A percentile compares a stretch with the other conserved stretches of the same genome.
These are phyloP conservation scores for Oncorhynchus mykiss DNA, from an alignment of 2,113 vertebrate genomes.

Conservation along the genomic window DNA sequence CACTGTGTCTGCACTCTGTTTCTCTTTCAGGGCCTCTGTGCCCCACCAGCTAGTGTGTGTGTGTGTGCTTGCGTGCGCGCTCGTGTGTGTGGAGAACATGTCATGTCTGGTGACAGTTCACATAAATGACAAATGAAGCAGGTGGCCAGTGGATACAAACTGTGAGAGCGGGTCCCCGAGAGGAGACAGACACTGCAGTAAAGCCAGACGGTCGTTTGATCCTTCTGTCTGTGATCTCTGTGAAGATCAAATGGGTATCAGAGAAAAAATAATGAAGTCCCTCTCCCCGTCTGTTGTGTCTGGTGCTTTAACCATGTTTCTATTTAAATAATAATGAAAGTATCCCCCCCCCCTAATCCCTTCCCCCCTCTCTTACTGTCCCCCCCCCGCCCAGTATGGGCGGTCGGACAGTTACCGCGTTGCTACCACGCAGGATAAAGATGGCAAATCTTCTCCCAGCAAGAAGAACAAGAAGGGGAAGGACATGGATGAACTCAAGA, in stretches of 20 bases:
- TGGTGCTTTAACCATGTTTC: not conserved
- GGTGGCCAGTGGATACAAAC: no score
- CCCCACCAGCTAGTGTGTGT: not conserved
- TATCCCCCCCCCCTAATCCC: not conserved
- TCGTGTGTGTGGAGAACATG: no score
- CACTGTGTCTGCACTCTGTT: no score
- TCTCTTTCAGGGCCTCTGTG: not conserved
- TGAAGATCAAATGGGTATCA: slow-evolving; percentile 30
- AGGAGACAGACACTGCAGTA: no score
- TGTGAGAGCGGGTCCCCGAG: no score
- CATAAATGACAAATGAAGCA: no score
- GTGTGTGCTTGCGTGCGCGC: not conserved
- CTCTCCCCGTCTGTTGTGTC: not conserved
- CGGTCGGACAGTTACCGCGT: slow-evolving; percentile 92
- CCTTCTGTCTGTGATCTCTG: slow-evolving; percentile 19
- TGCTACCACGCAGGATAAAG: slow-evolving; percentile 92
- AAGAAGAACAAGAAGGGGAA: slow-evolving; percentile 76
- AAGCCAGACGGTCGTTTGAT: no score
- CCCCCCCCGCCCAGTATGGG: slow-evolving; percentile 77
- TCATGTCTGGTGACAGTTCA: no score
- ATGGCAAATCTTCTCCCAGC: slow-evolving; percentile 77
- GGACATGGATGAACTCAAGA: slow-evolving; percentile 93
- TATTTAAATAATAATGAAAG: not conserved
- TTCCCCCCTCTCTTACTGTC: slow-evolving; percentile 21
- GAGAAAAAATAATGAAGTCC: not conserved